Base-by-base conservation (phyloP, 2,113 vertebrate genomes). In the Vulpes lagopus region DNA sequence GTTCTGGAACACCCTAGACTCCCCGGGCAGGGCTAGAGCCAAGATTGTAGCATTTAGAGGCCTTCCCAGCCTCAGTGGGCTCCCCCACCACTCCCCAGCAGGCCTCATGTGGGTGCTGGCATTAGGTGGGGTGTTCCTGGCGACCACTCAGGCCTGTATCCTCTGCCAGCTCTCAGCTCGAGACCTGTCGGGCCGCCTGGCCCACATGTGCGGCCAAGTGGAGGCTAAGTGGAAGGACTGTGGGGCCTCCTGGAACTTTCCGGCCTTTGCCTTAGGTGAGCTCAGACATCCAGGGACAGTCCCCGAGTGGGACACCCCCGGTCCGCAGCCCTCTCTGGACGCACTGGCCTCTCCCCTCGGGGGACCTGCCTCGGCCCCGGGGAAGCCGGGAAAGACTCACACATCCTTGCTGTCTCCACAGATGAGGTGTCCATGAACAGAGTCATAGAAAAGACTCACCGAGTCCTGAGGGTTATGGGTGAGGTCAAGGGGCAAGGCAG, bases 381-480 rank as follows among this genome's bases (percentile, higher is more conserved):
- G 23, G 67, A 87, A 89, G 43, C 12, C 65, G 51, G 27, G 62
- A 64, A 71, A 38, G 76, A 76, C 11, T 94, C 51, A 20, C 78
- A 55, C 6, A 3, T 22, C 16, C 64, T 91, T 79, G n/a, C 51
- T 2, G 8, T 84, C 74, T 95, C 85, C n/a, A 64, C 95, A 98
- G 98, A 98, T 81, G 98, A 98, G 14, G 9, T 49, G 17, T 95
- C 97, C 19, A 30, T 98, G 97, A 97, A 98, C 57, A 96, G 91
- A 35, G 12, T 98, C 27, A 94, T 97, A 71, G 98, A 98, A 92
- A 98, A 98, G 93, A 98, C 98, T 10, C 98, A 98, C 85, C 96
- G 98, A 80, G 98, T 98, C 91, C 97, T 98, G 74, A 97, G 93
- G 23, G 96, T 98, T 57, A 96, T 98, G 19, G 98, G 98, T 98